phyloP scores from a whole-genome alignment of 1,140 invertebrate genomes.

The Cardiocondyla obscurior region DNA sequence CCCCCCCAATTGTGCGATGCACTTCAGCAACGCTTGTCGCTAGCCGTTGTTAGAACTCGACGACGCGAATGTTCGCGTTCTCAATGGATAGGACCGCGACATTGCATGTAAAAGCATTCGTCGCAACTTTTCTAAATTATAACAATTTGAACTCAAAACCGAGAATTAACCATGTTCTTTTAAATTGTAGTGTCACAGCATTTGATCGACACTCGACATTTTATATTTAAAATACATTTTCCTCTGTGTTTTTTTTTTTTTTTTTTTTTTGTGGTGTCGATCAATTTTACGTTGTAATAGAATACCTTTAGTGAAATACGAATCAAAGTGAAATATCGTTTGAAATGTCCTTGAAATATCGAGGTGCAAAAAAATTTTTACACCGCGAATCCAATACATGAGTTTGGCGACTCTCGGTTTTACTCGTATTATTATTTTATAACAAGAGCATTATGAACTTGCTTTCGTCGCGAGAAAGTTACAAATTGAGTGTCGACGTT shows the following conservation, averaged over 20 bases:
- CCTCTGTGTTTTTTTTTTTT: no score
- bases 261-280: no score
- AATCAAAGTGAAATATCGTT: background rate
- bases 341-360: background rate
- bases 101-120: slow-evolving; percentile 18
- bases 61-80: slow-evolving; percentile 34
- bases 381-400: background rate
- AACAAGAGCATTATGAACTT: slow-evolving; percentile 26
- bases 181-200: no score
- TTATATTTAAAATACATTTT: no score
- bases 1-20: slow-evolving; percentile 17
- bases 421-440: slow-evolving; percentile 3
- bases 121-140: slow-evolving; percentile 29
- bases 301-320: background rate
- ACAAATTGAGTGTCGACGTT: background rate
- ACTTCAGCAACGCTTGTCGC: background rate
- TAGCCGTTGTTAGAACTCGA: slow-evolving; percentile 43
- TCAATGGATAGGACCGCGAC: background rate
- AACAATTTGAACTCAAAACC: background rate
- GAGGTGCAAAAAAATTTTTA: background rate
- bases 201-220: no score
- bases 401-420: background rate
- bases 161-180: background rate
- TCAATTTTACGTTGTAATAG: background rate
- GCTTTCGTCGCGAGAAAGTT: slow-evolving; percentile 19